These are phyloP conservation scores for Echiichthys vipera DNA, from an alignment of 2,797 vertebrate genomes.

Conservation along the genomic window DNA sequence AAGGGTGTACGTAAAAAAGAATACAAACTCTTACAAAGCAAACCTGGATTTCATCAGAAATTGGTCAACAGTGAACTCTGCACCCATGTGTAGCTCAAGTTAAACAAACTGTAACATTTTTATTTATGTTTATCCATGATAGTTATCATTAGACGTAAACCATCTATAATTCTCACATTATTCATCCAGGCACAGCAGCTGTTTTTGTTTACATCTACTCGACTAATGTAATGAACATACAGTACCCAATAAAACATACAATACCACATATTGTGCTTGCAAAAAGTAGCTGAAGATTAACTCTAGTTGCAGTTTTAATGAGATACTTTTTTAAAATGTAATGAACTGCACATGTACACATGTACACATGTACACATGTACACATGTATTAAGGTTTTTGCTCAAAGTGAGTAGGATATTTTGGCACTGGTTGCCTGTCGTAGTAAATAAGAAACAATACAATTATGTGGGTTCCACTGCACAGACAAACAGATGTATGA, in stretches of 20 bases:
- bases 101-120: slow-evolving; percentile 3
- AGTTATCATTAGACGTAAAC: neutral
- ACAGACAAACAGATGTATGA: slow-evolving; percentile 48
- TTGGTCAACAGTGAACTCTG: neutral
- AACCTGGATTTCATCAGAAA: slow-evolving; percentile 7
- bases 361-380: slow-evolving; percentile 26
- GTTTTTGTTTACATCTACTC: neutral
- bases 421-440: neutral
- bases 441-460: slow-evolving; percentile 19
- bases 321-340: neutral
- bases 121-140: slow-evolving; percentile 15
- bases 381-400: slow-evolving; percentile 2
- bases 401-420: neutral
- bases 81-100: neutral
- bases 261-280: slow-evolving; percentile 5
- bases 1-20: neutral
- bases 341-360: slow-evolving; percentile 5
- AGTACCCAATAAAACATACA: neutral
- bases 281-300: slow-evolving; percentile 12
- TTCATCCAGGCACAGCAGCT: neutral
- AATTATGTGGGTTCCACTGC: slow-evolving; percentile 10
- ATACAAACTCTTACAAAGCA: neutral
- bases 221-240: neutral
- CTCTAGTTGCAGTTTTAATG: slow-evolving; percentile 21
- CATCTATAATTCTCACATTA: neutral